Percentiles rank a stretch among this genome's conserved stretches.
Conservation (phyloP, 2,797 vertebrate species). For the Choloepus didactylus region DNA sequence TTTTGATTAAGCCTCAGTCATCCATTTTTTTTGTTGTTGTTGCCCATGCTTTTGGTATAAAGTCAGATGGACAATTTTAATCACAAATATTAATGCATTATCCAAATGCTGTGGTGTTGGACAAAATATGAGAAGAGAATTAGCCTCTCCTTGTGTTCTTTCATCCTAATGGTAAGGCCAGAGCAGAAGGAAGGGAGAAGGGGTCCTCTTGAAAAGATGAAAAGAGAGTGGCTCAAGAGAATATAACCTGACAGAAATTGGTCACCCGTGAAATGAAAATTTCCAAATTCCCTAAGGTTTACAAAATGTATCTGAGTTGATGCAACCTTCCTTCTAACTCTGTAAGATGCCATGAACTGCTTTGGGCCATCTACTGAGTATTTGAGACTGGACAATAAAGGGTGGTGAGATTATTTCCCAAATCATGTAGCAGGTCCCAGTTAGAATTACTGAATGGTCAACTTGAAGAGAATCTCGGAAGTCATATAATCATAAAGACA, state of each 20-base stretch:
- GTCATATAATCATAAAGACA: background rate
- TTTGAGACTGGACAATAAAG: slow-evolving; percentile 10
- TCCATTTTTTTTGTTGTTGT: too few relatives aligned
- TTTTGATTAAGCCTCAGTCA: too few relatives aligned
- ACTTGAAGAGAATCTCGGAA: background rate
- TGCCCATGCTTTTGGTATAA: too few relatives aligned
- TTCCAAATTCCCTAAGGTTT: slow-evolving; percentile 18
- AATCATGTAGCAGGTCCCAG: background rate
- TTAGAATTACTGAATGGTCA: background rate
- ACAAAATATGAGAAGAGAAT: slow-evolving; percentile 24
- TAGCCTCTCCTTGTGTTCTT: background rate
- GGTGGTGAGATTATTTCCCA: background rate
- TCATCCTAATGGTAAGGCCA: background rate
- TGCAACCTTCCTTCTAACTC: background rate
- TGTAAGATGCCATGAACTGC: slow-evolving; percentile 6
- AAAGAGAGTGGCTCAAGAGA: background rate
- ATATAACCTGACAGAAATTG: background rate
- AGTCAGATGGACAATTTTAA: background rate
- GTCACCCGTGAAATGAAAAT: background rate
- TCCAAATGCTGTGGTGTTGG: slow-evolving; percentile 16
- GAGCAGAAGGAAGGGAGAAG: background rate
- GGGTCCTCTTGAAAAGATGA: background rate
- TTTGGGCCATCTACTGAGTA: background rate
- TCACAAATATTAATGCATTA: slow-evolving; percentile 31
- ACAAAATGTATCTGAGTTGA: slow-evolving; percentile 2